Evolutionary conservation across 2,888 invertebrate genomes (phyloP), one percentile per base, ranked within the genome.

Genomic region (Pediacus dermestoides): DNA sequence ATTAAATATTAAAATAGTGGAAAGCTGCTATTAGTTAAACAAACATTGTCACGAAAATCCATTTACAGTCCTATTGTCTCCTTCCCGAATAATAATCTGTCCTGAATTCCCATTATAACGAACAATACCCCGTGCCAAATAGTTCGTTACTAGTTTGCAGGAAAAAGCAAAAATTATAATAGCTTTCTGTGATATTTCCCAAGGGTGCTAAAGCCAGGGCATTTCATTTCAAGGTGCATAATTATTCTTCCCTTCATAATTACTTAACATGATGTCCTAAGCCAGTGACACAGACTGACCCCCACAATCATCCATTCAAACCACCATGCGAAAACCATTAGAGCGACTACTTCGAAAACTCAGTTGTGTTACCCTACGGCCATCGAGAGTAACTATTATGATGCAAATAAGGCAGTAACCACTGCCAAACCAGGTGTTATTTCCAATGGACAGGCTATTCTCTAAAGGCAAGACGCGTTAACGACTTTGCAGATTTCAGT

Each of bases 371-470:
- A n/a, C n/a, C 47, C 44, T 22, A 27, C 33, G 38, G 42, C 31
- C 23, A 41, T 51, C 45, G 39, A 47, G 48, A 52, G 49, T 48
- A 49, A 49, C 61, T 48, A 65, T 65, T 65, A 65, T 64, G 50
- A 65, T 66, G 66, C 63, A 66, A 65, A 65, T 64, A 53, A 60
- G 60, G 54, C 53, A 53, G 55, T 59, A 59, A 60, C 64, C 60
- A 60, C 55, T 54, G 58, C 55, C 55, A 52, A 59, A 59, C 64
- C 65, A 67, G 66, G 66, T 67, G 66, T 65, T 63, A 54, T 53
- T 59, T 58, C 58, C 58, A 61, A 58, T 51, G 63, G 63, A 63
- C 61, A 62, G 52, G 59, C 58, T 55, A 63, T 63, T 63, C 60
- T 64, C 61, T 61, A 55, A 58, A 58, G 61, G 61, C 53, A 60